Percentiles rank a stretch among this genome's conserved stretches.
phyloP scores from a whole-genome alignment of 2,113 vertebrate genomes.

The Talpa occidentalis region DNA sequence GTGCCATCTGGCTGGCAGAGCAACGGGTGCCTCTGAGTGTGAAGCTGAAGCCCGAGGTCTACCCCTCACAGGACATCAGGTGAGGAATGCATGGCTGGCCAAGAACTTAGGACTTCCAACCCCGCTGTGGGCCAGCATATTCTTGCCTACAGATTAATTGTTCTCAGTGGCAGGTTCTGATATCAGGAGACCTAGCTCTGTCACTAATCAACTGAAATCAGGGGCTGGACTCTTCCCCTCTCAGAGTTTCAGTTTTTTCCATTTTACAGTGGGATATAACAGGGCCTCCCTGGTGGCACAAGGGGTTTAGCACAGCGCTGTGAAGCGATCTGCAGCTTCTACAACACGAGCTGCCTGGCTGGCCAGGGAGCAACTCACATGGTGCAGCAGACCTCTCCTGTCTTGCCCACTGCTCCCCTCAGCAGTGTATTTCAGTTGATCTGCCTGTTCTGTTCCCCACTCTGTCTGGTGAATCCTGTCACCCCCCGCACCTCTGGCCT shows the following conservation, averaged over 20 bases:
- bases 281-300: too few relatives aligned
- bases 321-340: too few relatives aligned
- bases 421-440: too few relatives aligned
- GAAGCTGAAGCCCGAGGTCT: constrained; percentile 80
- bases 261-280: not conserved
- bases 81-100: not conserved
- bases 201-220: not conserved
- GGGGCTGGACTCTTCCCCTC: not conserved
- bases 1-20: constrained; percentile 84
- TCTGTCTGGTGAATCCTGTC: too few relatives aligned
- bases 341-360: too few relatives aligned
- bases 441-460: too few relatives aligned
- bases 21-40: constrained; percentile 84
- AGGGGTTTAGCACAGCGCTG: too few relatives aligned
- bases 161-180: not conserved
- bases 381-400: too few relatives aligned
- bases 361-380: too few relatives aligned
- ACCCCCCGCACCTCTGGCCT: too few relatives aligned
- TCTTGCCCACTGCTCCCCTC: too few relatives aligned
- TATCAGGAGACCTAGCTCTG: not conserved
- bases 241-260: not conserved
- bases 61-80: constrained; percentile 83
- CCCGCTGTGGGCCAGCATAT: not conserved
- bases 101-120: not conserved
- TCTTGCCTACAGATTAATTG: not conserved